Base-by-base conservation (phyloP, 1,140 invertebrate genomes). In the Asbolus verrucosus region DNA sequence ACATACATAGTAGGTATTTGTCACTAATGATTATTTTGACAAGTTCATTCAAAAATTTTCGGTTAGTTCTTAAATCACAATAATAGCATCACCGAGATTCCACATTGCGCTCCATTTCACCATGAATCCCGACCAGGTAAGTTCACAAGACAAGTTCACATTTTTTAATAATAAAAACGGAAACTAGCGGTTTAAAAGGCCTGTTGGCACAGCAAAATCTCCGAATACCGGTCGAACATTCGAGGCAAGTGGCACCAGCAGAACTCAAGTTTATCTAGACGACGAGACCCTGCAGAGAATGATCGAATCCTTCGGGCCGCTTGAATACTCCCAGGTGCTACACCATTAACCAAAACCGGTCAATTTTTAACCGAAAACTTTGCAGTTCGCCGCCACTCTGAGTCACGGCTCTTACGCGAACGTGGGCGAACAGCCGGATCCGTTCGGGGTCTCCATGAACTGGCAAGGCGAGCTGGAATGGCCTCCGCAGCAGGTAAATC, bases 1-100 rank as follows among this genome's bases (percentile, higher is more conserved):
- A n/a, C n/a, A n/a, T n/a, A n/a, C n/a, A n/a, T n/a, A 36, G 33
- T 36, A 11, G 33, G 33, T 11, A 11, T 36, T 11, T 50, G 43
- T 50, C 43, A 50, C 6, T n/a, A n/a, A 9, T 50, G 18, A 18
- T 50, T 19, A 21, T 50, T 50, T 50, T 50, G 43, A 50, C 43
- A 50, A 41, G 8, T 15, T 13, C 15, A 19, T 13, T 50, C 19
- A 19, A 18, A 50, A 50, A 50, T 50, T 50, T 50, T 50, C 43
- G 43, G 16, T 50, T 50, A 24, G 8, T n/a, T 3, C 5, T 36
- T 19, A 19, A 50, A 50, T n/a, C 43, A 50, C 6, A 50, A 24
- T 36, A 36, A n/a, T 5, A 6, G 33, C 33, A 6, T 36, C 11
- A 11, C 11, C 5, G 33, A 36, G 33, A 6, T n/a, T 36, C 11